These are phyloP conservation scores for Drosophila funebris DNA, from an alignment of 1,140 invertebrate genomes.

Conservation along the genomic window DNA sequence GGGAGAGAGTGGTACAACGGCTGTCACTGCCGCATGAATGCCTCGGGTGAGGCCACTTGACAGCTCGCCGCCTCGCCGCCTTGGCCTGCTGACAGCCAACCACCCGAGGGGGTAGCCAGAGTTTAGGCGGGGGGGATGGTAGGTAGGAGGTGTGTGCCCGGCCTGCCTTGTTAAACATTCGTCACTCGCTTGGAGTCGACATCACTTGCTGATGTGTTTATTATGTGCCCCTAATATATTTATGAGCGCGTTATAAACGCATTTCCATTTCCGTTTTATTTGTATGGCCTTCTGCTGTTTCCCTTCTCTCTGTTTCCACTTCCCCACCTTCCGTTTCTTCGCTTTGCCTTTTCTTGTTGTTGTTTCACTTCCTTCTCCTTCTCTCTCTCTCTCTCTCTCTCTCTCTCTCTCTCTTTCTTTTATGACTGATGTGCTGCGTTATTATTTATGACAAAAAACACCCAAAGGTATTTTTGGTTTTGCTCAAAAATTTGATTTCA, in stretches of 20 bases:
- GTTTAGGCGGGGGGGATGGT: neutral
- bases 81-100: slow-evolving; percentile 28
- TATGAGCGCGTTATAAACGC: slow-evolving; percentile 81
- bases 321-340: neutral
- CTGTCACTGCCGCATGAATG: slow-evolving; percentile 67
- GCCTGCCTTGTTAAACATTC: slow-evolving; percentile 58
- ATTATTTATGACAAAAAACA: slow-evolving; percentile 61
- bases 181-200: slow-evolving; percentile 54
- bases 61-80: slow-evolving; percentile 42
- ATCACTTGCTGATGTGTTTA: slow-evolving; percentile 76
- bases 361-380: neutral
- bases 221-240: slow-evolving; percentile 81
- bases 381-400: neutral
- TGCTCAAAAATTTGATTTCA: slow-evolving; percentile 71
- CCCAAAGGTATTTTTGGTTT: slow-evolving; percentile 65
- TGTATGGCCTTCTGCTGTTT: slow-evolving; percentile 47
- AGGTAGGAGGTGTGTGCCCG: slow-evolving; percentile 5
- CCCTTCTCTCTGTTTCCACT: neutral
- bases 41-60: slow-evolving; percentile 69
- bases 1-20: slow-evolving; percentile 26
- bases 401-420: neutral
- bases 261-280: slow-evolving; percentile 81
- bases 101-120: neutral
- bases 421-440: slow-evolving; percentile 38
- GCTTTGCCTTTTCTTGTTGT: neutral